phyloP scores from a whole-genome alignment of 2,797 vertebrate genomes.

The Melanotaenia maccullochi region DNA sequence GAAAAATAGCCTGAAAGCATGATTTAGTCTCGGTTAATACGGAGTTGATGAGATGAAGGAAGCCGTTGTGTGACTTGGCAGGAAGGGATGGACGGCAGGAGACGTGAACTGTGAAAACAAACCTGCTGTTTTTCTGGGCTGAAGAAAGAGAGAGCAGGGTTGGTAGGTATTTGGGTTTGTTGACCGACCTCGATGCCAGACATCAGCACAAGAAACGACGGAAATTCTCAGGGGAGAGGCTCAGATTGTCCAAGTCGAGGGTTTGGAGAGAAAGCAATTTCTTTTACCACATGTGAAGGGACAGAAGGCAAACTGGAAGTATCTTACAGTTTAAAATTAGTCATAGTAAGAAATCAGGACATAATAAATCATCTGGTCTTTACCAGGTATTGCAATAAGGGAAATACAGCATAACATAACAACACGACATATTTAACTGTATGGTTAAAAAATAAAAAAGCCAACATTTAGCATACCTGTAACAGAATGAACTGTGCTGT shows the following conservation, averaged over 20 bases:
- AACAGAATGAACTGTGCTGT: too few relatives aligned
- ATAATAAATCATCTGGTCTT: background rate
- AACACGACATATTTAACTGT: background rate
- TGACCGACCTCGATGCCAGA: conserved; percentile 55
- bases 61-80: conserved; percentile 76
- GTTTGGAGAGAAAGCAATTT: conserved; percentile 43
- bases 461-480: too few relatives aligned
- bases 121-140: conserved; percentile 50
- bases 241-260: conserved; percentile 31
- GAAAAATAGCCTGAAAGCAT: conserved; percentile 37
- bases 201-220: conserved; percentile 64
- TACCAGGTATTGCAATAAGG: background rate
- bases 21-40: conserved; percentile 49
- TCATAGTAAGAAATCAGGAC: background rate
- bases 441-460: background rate
- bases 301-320: conserved; percentile 15
- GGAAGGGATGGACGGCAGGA: conserved; percentile 46
- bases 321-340: background rate
- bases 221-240: conserved; percentile 62
- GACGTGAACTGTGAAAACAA: conserved; percentile 67
- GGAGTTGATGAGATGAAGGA: conserved; percentile 63
- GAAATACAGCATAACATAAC: background rate
- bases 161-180: conserved; percentile 50
- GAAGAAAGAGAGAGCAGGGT: conserved; percentile 43
- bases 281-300: conserved; percentile 25